Base-by-base conservation (phyloP, 2,113 vertebrate genomes). In the Tachycineta bicolor region DNA sequence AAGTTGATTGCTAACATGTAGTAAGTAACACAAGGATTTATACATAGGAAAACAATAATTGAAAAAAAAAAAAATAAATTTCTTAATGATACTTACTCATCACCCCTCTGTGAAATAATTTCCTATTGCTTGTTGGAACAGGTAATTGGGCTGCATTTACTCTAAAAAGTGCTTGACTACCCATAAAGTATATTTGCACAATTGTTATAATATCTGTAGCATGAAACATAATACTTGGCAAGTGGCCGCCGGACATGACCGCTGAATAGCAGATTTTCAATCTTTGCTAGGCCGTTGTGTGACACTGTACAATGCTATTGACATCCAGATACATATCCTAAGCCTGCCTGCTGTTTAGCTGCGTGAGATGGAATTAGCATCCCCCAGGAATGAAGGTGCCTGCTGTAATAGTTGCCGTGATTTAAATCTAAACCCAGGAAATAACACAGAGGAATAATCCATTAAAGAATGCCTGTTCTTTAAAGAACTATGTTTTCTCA, bases 1-100 rank as follows among this genome's bases (percentile, higher is more conserved):
- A 94, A 85, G n/a, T 83, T 95, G 82, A 91, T 94, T 96, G 60
- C 63, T 94, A 83, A 79, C 78, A 56, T 78, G 47, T 63, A 96
- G 67, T 79, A 93, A 89, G 39, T 55, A 93, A 80, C 60, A 89
- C 58, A 96, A 80, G 33, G 89, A 91, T 89, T 93, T 88, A 71
- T 69, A 69, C 46, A 41, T 71, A 59, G 59, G 65, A 87, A 85
- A 96, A 87, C 25, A 89, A 77, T 75, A 85, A 94, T 94, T 88
- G 39, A 16, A 91, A 92, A 55, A 78, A 77, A 70, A 0, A 1
- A 3, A 29, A 43, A 13, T 92, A 74, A 92, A 75, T 95, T 92
- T 90, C 37, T 52, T 78, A 52, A 82, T 82, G 12, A 70, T 83
- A 90, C 88, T 94, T 94, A 53, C 74, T 94, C 73, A 79, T 95